Percentiles rank a stretch among this genome's conserved stretches.
Conservation (phyloP, 2,113 vertebrate species). For the Polyodon spathula region DNA sequence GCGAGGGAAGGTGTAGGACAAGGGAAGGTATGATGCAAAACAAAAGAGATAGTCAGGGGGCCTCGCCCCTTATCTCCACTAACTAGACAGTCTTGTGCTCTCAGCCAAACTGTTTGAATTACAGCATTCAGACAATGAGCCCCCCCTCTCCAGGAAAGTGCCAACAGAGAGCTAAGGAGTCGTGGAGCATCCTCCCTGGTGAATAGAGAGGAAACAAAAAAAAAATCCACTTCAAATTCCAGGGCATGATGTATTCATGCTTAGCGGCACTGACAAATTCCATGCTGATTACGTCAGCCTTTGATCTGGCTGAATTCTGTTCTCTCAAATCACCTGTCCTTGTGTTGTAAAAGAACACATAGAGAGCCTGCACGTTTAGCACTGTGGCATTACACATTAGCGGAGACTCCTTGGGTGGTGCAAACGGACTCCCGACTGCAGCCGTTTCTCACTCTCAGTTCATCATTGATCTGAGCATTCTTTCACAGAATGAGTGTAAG, state of each 20-base stretch:
- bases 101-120: conserved; percentile 1
- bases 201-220: conserved; percentile 17
- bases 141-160: background rate
- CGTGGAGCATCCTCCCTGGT: conserved; percentile 9
- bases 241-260: conserved; percentile 27
- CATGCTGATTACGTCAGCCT: conserved; percentile 33
- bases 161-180: background rate
- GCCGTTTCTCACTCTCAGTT: too few relatives aligned
- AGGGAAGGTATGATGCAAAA: background rate
- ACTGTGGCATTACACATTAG: too few relatives aligned
- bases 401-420: too few relatives aligned
- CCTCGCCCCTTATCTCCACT: background rate
- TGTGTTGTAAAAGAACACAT: background rate
- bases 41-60: background rate
- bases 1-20: background rate
- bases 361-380: background rate
- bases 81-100: background rate
- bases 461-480: too few relatives aligned
- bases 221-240: conserved; percentile 40
- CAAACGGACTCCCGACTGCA: too few relatives aligned
- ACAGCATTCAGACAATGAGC: background rate
- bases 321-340: conserved; percentile 23
- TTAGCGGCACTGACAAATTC: conserved; percentile 34
- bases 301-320: conserved; percentile 29
- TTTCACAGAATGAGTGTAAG: too few relatives aligned